phyloP scores from a whole-genome alignment of 2,113 vertebrate species.

The Halcyon malimbica region DNA sequence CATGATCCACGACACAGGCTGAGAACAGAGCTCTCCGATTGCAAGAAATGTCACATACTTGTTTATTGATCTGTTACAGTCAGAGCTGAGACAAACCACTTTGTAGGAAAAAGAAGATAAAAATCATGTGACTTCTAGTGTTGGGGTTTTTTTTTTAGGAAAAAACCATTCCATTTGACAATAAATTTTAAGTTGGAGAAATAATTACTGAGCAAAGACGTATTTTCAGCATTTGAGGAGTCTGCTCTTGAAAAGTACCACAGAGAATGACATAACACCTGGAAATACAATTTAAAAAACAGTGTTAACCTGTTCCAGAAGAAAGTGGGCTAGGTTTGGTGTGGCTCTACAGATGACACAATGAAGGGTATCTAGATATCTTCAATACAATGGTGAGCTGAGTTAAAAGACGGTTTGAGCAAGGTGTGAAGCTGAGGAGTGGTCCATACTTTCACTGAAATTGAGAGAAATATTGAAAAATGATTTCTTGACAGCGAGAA shows the following conservation, averaged over 20 bases:
- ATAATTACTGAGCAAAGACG: not conserved
- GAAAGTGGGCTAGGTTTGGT: not conserved
- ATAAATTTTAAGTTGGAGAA: not conserved
- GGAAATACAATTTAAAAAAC: not conserved
- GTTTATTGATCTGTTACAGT: not conserved
- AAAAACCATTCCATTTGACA: not conserved
- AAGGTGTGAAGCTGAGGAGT: not conserved
- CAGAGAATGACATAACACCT: not conserved
- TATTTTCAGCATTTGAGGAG: not conserved
- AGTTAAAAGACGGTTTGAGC: not conserved
- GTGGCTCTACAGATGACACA: not conserved
- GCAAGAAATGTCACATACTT: not conserved
- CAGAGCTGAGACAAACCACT: not conserved
- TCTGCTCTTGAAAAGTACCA: not conserved
- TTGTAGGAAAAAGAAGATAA: not conserved
- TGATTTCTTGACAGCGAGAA: not conserved
- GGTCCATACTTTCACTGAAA: not conserved
- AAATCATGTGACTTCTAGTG: not conserved
- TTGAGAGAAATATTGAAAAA: not conserved
- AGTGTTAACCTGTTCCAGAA: not conserved
- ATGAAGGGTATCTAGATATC: not conserved
- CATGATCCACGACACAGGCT: rapidly evolving
- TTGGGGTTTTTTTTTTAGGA: not conserved
- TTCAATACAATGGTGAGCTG: not conserved
- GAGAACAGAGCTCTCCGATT: not conserved